These are phyloP conservation scores for Limonius californicus DNA, from an alignment of 1,140 invertebrate genomes.

Conservation along the genomic window DNA sequence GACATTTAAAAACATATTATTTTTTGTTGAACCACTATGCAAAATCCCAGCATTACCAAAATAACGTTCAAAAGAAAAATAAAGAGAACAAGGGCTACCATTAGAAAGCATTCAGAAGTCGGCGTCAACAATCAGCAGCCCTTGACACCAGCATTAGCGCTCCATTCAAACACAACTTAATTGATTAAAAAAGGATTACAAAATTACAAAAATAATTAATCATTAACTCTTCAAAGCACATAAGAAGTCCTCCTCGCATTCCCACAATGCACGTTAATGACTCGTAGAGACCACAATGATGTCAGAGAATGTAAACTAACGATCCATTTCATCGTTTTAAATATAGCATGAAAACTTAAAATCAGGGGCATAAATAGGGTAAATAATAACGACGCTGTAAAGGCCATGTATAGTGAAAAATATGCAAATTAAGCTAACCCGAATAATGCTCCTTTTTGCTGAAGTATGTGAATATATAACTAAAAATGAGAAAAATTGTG, in stretches of 20 bases:
- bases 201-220: constrained; percentile 44
- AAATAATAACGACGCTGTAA: too few relatives aligned
- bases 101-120: constrained; percentile 12
- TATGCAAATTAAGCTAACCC: background rate
- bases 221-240: constrained; percentile 38
- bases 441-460: too few relatives aligned
- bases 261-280: constrained; percentile 41
- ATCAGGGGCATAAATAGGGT: background rate
- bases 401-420: too few relatives aligned
- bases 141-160: constrained; percentile 24
- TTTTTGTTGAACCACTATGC: too few relatives aligned
- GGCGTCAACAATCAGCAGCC: constrained; percentile 13
- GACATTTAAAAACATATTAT: too few relatives aligned
- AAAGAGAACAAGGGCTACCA: background rate
- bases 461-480: too few relatives aligned
- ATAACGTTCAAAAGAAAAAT: too few relatives aligned
- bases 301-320: constrained; percentile 41
- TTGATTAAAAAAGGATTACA: constrained; percentile 44
- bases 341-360: constrained; percentile 4
- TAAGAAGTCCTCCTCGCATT: constrained; percentile 28
- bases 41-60: too few relatives aligned
- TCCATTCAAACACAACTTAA: constrained; percentile 34
- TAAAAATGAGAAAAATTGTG: too few relatives aligned
- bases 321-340: constrained; percentile 41
- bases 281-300: constrained; percentile 39